Base-by-base conservation (phyloP, 1,140 invertebrate species). In the Notospermus geniculatus region DNA sequence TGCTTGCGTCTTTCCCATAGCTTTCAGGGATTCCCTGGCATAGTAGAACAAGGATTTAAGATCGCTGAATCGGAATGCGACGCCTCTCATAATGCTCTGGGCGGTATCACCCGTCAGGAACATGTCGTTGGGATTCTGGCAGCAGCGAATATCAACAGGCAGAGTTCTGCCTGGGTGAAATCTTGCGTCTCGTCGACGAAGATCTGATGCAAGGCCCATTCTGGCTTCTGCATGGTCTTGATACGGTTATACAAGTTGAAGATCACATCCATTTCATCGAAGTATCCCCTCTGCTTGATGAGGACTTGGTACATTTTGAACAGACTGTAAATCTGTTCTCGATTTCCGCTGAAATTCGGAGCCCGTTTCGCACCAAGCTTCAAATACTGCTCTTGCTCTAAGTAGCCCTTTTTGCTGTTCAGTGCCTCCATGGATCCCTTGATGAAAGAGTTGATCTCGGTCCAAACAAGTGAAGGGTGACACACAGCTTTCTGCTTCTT, bases 71-170 rank as follows among this genome's bases (percentile, higher is more conserved):
- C 77, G 62, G 66, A 79, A 79, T 0, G 77, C 65, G 2, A 79
- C 70, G 22, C 77, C 77, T 19, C 74, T 60, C 77, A 79, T 79
- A 43, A 79, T 79, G 59, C 74, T 74, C 65, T 79, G 77, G 1
- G 77, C 77, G 28, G 77, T 79, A 61, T 79, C 77, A 11, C 77
- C 77, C 2, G 77, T 79, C 32, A 79, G 65, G 60, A 79, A 79
- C 71, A 77, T 76, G 13, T 72, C 59, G 59, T 79, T 79, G 28
- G 77, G 77, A 41, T 74, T 68, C 43, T 75, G 66, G 46, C 70
- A 72, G 22, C 77, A 57, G 30, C 67, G 59, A 4, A 79, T n/a
- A n/a, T 68, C n/a, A 79, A 62, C 9, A 79, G 63, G 58, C 69
- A 72, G 19, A 79, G 64, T 36, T 79, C 77, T 17, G 75, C 74